Conservation (phyloP, 1,140 invertebrate genomes). For the Galendromus occidentalis region DNA sequence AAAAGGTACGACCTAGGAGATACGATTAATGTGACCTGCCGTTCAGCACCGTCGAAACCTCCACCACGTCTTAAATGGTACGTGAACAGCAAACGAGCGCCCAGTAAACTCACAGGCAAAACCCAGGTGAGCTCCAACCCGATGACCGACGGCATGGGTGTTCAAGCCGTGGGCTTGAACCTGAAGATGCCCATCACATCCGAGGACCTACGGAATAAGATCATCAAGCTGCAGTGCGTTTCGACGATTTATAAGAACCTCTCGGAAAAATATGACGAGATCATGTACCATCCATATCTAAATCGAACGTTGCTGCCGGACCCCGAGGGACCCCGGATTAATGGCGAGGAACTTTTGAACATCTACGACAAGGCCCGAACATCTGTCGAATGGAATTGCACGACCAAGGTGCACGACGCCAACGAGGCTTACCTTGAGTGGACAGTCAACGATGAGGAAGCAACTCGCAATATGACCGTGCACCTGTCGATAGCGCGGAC, state of each 20-base stretch:
- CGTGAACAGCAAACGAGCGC: slow-evolving; percentile 18
- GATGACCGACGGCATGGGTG: not conserved
- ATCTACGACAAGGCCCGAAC: slow-evolving; percentile 8
- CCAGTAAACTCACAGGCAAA: not conserved
- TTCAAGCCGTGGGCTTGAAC: not conserved
- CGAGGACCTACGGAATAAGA: not conserved
- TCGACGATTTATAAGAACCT: slow-evolving; percentile 8
- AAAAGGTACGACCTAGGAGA: slow-evolving; percentile 52
- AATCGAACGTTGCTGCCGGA: not conserved
- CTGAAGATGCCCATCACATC: slow-evolving; percentile 7
- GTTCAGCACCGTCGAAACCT: slow-evolving; percentile 37
- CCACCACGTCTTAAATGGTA: slow-evolving; percentile 28
- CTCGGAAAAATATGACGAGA: not conserved
- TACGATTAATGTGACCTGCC: slow-evolving; percentile 48
- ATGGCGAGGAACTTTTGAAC: not conserved
- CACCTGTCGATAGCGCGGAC: slow-evolving; percentile 7
- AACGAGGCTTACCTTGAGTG: slow-evolving; percentile 6
- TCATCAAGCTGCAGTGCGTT: slow-evolving; percentile 8
- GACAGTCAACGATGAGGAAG: slow-evolving; percentile 5
- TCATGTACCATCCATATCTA: not conserved
- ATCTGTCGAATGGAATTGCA: slow-evolving; percentile 4
- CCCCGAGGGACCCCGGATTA: slow-evolving; percentile 1
- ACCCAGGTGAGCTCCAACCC: slow-evolving; percentile 4
- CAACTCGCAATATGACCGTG: not conserved
- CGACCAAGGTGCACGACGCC: not conserved